Conservation (phyloP, 2,113 vertebrate genomes). For the Rhynchopsitta pachyrhyncha region DNA sequence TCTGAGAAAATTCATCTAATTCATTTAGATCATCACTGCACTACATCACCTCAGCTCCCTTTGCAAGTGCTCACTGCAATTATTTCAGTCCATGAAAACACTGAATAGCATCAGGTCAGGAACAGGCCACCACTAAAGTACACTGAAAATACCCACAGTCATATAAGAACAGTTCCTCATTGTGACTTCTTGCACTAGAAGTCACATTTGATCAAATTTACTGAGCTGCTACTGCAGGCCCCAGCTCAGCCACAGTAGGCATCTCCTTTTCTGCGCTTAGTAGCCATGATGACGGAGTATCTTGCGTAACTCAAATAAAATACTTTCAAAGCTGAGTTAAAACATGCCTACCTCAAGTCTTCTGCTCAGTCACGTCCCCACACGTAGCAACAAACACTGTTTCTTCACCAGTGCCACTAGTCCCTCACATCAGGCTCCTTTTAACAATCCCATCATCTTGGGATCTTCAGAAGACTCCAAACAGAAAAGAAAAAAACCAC, state of each 20-base stretch:
- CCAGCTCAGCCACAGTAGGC: background rate
- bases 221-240: background rate
- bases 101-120: background rate
- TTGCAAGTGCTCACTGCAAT: background rate
- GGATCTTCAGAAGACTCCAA: background rate
- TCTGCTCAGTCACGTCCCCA: background rate
- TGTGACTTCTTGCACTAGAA: background rate
- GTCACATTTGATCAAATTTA: background rate
- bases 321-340: background rate
- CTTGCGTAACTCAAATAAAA: background rate
- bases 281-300: background rate
- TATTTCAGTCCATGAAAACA: background rate
- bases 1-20: background rate
- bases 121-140: background rate
- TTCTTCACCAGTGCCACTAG: background rate
- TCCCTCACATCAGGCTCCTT: background rate
- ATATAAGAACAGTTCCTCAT: background rate
- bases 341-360: background rate
- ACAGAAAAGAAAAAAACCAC: background rate
- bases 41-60: background rate
- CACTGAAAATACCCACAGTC: background rate
- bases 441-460: background rate
- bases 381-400: fast-evolving
- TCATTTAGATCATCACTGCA: background rate
- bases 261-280: background rate